Evolutionary conservation across 2,113 vertebrate species (phyloP).

Genomic region (Anoura caudifer): DNA sequence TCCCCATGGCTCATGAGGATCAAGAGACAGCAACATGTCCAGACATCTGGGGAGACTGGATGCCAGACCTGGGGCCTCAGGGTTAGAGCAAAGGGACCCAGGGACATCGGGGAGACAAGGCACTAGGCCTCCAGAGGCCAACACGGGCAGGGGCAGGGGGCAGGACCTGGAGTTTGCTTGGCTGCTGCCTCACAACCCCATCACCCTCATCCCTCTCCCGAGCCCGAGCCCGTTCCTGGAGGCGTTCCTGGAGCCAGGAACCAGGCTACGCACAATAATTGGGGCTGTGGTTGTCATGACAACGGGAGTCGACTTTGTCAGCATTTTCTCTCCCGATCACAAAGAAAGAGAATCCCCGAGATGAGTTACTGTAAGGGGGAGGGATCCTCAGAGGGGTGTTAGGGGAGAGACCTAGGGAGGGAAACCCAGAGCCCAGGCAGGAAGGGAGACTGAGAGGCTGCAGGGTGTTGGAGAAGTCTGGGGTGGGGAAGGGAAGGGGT

Average conservation of each 20-base stretch:
- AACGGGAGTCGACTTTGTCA: constrained; percentile 77
- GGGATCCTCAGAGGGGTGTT: not conserved
- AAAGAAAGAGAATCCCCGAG: constrained; percentile 64
- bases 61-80: not conserved
- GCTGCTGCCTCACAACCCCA: not conserved
- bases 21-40: not conserved
- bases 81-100: not conserved
- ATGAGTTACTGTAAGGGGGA: not conserved
- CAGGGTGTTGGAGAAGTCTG: not conserved
- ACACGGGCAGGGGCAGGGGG: not conserved
- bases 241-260: constrained; percentile 40
- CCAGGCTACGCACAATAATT: constrained; percentile 73
- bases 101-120: not conserved
- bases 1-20: not conserved
- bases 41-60: not conserved
- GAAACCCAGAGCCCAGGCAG: not conserved
- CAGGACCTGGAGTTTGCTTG: not conserved
- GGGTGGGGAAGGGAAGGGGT: not conserved
- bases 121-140: not conserved
- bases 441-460: not conserved
- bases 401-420: not conserved
- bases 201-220: constrained; percentile 36
- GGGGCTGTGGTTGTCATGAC: constrained; percentile 75
- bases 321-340: constrained; percentile 75
- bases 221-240: no score